These are phyloP conservation scores for Anaspis maculata DNA, from an alignment of 2,888 invertebrate species.

Conservation along the genomic window DNA sequence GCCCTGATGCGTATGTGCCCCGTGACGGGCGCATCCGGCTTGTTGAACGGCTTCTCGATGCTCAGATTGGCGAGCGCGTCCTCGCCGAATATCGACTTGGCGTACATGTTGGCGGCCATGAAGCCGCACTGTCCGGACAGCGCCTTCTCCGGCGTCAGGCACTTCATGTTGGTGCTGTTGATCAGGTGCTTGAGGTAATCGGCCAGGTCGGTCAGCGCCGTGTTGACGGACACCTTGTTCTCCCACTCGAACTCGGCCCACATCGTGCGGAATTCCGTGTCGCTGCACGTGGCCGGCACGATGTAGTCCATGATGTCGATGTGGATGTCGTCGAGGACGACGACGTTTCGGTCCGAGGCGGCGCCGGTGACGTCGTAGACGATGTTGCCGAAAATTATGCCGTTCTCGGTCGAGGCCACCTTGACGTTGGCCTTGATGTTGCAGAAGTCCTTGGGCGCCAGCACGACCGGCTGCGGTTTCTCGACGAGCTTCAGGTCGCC, in stretches of 20 bases:
- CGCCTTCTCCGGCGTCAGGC: constrained; percentile 95
- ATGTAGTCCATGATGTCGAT: constrained; percentile 99
- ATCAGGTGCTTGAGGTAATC: constrained; percentile 90
- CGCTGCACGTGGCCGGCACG: constrained; percentile 88
- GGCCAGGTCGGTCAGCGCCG: constrained; percentile 82
- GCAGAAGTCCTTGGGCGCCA: constrained; percentile 95
- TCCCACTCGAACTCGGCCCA: constrained; percentile 99
- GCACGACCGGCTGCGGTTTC: constrained; percentile 89
- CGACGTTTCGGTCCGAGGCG: constrained; percentile 88
- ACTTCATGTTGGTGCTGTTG: constrained; percentile 97
- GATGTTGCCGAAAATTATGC: constrained; percentile 98
- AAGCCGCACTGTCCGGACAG: constrained; percentile 97
- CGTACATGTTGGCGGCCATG: constrained; percentile 99
- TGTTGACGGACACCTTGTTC: constrained; percentile 97
- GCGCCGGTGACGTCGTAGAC: constrained; percentile 95
- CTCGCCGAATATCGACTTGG: constrained; percentile 95
- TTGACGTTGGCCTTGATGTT: constrained; percentile 98
- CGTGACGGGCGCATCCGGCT: constrained; percentile 78
- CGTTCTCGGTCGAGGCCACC: constrained; percentile 99
- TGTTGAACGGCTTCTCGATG: constrained; percentile 90
- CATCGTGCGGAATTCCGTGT: constrained; percentile 97
- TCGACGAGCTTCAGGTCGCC: constrained; percentile 97
- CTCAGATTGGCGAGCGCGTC: constrained; percentile 98
- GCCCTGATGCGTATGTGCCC: constrained; percentile 98
- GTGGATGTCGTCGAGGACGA: constrained; percentile 97